phyloP scores from a whole-genome alignment of 2,888 invertebrate species.

The Coremacera marginata region DNA sequence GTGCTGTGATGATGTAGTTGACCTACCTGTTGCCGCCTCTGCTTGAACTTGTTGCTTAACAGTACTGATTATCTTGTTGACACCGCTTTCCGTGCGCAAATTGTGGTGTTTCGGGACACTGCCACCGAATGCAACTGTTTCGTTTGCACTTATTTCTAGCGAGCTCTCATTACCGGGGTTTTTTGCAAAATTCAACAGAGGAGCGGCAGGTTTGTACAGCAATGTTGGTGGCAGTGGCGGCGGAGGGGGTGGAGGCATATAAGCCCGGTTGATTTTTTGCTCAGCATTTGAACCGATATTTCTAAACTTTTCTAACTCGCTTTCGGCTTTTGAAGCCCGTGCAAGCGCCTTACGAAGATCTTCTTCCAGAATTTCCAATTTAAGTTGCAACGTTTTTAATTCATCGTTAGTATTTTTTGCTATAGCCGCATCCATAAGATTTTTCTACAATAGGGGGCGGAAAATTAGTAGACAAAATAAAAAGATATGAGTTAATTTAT shows the following conservation, averaged over 20 bases:
- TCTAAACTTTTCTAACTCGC: slow-evolving; percentile 63
- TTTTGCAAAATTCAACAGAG: slow-evolving; percentile 40
- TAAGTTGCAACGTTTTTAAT: slow-evolving; percentile 73
- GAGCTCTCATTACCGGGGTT: slow-evolving; percentile 37
- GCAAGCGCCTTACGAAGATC: slow-evolving; percentile 71
- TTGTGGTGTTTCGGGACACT: slow-evolving; percentile 54
- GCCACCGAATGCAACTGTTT: slow-evolving; percentile 50
- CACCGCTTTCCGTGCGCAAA: slow-evolving; percentile 53
- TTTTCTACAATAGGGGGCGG: slow-evolving; percentile 67
- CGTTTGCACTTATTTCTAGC: not conserved
- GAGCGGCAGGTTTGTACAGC: slow-evolving; percentile 56
- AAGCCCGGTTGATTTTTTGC: not conserved
- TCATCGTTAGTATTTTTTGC: slow-evolving; percentile 71
- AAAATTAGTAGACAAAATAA: slow-evolving; percentile 61
- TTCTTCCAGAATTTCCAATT: slow-evolving; percentile 72
- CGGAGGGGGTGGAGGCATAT: slow-evolving; percentile 59
- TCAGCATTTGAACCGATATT: slow-evolving; percentile 34
- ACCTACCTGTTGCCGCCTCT: slow-evolving; percentile 69
- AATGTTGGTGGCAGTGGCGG: slow-evolving; percentile 65
- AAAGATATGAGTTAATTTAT: slow-evolving; percentile 18
- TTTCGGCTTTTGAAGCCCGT: slow-evolving; percentile 72
- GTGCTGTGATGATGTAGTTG: slow-evolving; percentile 12
- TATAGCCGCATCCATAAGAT: slow-evolving; percentile 72
- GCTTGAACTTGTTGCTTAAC: slow-evolving; percentile 66
- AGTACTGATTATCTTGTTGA: slow-evolving; percentile 64